Evolutionary conservation across 1,140 invertebrate species (phyloP).

Genomic region (Sweltsa coloradensis): DNA sequence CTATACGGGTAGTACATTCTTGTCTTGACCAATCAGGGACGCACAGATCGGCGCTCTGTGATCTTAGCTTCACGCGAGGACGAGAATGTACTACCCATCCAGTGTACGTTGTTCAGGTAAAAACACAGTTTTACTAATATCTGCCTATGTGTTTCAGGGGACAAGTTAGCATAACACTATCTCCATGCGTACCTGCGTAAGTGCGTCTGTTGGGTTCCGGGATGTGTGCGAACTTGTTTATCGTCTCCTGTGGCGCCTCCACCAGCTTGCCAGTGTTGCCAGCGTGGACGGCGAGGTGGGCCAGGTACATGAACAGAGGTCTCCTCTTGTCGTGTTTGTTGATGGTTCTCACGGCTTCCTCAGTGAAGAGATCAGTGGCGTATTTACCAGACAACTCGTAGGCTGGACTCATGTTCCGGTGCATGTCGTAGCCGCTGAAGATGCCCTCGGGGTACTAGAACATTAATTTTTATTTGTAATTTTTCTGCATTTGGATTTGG

Average conservation of each 20-base stretch:
- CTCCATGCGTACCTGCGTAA: conserved; percentile 55
- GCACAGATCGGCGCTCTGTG: too few species aligned
- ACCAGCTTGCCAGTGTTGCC: conserved; percentile 41
- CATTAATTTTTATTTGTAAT: too few species aligned
- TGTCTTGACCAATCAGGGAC: too few species aligned
- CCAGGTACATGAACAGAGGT: conserved; percentile 54
- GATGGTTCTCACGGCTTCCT: conserved; percentile 45
- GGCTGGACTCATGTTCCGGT: conserved; percentile 32
- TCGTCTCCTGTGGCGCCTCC: conserved; percentile 46
- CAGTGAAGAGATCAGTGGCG: conserved; percentile 53
- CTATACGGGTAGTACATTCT: too few species aligned
- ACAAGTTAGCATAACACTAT: too few species aligned
- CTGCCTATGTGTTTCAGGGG: too few species aligned
- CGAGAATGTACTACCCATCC: too few species aligned
- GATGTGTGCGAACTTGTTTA: conserved; percentile 49
- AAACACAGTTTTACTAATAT: too few species aligned
- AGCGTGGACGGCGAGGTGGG: conserved; percentile 51
- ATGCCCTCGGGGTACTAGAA: conserved; percentile 16
- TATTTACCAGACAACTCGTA: conserved; percentile 49
- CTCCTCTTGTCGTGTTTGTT: conserved; percentile 37
- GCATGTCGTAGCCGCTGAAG: conserved; percentile 4
- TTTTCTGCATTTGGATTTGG: too few species aligned
- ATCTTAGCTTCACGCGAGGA: too few species aligned
- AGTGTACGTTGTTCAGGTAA: too few species aligned
- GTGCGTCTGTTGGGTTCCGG: conserved; percentile 45